Evolutionary conservation across 2,113 vertebrate species (phyloP).

Genomic region (Silurus asotus): DNA sequence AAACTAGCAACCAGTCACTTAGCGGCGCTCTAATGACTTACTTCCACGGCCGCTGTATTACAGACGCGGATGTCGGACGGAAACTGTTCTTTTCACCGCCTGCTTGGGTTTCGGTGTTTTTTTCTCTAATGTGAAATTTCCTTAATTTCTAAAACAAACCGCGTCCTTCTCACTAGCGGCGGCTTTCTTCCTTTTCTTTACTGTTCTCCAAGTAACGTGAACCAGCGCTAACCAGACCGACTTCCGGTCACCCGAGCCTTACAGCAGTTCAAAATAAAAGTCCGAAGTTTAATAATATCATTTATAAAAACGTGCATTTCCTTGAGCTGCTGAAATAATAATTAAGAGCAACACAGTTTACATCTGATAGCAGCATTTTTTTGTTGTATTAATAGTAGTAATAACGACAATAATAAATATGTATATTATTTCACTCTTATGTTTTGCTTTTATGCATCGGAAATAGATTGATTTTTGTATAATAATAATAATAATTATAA

Average conservation of each 20-base stretch:
- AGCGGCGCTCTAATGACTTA: constrained; percentile 31
- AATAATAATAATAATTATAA: no score
- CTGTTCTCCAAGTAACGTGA: constrained; percentile 54
- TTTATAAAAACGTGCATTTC: neutral
- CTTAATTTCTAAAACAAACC: constrained; percentile 5
- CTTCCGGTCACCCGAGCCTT: constrained; percentile 40
- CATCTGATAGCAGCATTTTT: neutral
- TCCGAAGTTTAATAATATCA: neutral
- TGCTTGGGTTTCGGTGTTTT: neutral
- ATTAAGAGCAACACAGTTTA: neutral
- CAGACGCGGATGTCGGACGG: neutral
- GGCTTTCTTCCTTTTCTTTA: constrained; percentile 50
- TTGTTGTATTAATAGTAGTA: neutral
- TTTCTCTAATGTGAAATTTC: neutral
- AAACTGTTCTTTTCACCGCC: neutral
- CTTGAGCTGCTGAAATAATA: neutral
- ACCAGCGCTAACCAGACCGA: constrained; percentile 43
- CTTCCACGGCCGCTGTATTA: constrained; percentile 13
- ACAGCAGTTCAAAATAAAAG: constrained; percentile 50
- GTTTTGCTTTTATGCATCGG: neutral
- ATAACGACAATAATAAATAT: neutral
- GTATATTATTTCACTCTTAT: neutral
- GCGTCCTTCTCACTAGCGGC: neutral
- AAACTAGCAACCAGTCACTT: constrained; percentile 10
- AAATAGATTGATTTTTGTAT: neutral